Percentiles rank a stretch among this genome's conserved stretches.
These are phyloP conservation scores for Trogon surrucura DNA, from an alignment of 2,113 vertebrate genomes.

Conservation along the genomic window DNA sequence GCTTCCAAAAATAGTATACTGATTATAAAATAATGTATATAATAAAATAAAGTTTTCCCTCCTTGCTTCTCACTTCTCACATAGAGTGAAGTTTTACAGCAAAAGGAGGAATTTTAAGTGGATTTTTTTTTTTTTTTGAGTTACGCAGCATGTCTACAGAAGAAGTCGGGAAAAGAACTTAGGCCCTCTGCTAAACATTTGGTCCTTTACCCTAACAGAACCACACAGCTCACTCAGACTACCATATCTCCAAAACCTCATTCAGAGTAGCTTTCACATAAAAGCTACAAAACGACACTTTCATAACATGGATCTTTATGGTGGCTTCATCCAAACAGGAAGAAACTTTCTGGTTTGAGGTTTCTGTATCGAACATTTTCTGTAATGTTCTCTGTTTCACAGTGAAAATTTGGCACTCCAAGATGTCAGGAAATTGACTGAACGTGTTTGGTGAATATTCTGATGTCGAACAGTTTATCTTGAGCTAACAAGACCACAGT, in stretches of 20 bases:
- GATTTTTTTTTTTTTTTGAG: neutral
- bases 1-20: constrained; percentile 38
- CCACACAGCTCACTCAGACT: neutral
- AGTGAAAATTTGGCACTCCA: neutral
- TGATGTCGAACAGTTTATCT: neutral
- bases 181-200: neutral
- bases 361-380: neutral
- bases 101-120: neutral
- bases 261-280: neutral
- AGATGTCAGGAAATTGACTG: neutral
- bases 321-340: neutral
- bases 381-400: neutral
- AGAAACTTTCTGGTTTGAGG: neutral
- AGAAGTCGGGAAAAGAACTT: neutral
- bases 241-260: neutral
- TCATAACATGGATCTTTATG: neutral
- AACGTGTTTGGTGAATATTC: neutral
- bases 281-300: neutral
- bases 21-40: constrained; percentile 51
- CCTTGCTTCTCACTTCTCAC: neutral
- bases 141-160: neutral
- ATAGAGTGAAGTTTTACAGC: neutral
- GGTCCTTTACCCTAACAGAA: neutral
- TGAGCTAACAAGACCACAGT: neutral
- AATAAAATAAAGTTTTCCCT: neutral